Conservation (phyloP, 1,140 invertebrate species). For the Trachymyrmex septentrionalis region DNA sequence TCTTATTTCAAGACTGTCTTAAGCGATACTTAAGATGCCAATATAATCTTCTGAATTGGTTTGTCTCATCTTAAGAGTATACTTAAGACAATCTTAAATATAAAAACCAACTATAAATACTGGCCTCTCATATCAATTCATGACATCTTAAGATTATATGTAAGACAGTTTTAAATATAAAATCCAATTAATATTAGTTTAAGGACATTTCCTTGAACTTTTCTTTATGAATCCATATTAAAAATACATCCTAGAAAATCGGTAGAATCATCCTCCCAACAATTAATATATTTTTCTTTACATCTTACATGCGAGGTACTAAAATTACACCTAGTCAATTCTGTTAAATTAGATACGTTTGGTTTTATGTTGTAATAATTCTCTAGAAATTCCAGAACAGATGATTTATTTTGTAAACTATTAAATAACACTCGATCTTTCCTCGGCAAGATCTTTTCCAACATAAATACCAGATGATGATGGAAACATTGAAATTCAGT, state of each 20-base stretch:
- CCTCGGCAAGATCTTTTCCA: constrained; percentile 92
- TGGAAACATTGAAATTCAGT: constrained; percentile 93
- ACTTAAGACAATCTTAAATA: too few relatives aligned
- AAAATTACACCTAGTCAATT: constrained; percentile 81
- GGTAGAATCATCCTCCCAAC: constrained; percentile 53
- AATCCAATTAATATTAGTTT: too few relatives aligned
- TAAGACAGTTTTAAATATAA: too few relatives aligned
- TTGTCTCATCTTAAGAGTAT: too few relatives aligned
- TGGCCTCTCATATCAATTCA: too few relatives aligned
- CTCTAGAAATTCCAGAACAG: constrained; percentile 91
- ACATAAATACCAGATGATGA: constrained; percentile 98
- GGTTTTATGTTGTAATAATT: constrained; percentile 86
- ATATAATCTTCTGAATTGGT: too few relatives aligned
- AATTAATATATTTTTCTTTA: constrained; percentile 45
- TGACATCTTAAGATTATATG: too few relatives aligned
- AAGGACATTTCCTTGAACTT: not conserved
- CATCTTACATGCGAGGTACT: not conserved
- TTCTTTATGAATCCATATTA: constrained; percentile 22
- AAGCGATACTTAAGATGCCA: too few relatives aligned
- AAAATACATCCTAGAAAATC: constrained; percentile 56
- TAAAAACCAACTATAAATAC: too few relatives aligned
- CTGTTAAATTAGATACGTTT: constrained; percentile 57
- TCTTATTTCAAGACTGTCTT: too few relatives aligned
- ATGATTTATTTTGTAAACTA: constrained; percentile 89
- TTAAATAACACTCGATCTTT: constrained; percentile 92